Evolutionary conservation across 2,113 vertebrate genomes (phyloP), one percentile per base, ranked within the genome.

Genomic region (Forbesichthys papilliferus): DNA sequence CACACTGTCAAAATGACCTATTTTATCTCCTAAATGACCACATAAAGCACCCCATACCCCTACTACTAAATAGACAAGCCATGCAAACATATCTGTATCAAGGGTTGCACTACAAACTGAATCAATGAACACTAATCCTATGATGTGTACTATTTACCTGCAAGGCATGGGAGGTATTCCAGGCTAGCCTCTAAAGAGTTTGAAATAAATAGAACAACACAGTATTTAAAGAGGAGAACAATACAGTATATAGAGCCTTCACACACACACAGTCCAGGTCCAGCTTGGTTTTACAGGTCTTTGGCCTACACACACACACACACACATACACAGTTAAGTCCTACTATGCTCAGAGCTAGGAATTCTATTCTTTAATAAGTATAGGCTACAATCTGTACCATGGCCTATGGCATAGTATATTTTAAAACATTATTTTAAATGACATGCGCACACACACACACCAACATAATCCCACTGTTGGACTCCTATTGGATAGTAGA

Each of bases 121-220:
- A 87, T 89, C 82, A 75, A 73, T 86, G 82, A 92, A 91, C 91
- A 92, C 87, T 90, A 92, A 90, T 88, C 83, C 68, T 80, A 87
- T 56, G 70, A 89, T 87, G 90, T 91, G 89, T 89, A 89, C 89
- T 93, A 91, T 85, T 87, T 86, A 81, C 80, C 83, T 79, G 67
- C 79, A 48, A 78, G 78, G 76, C 84, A 76, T 81, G 83, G 80
- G 58, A 75, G 82, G 71, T 74, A 53, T 87, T 80, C 79, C 74
- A 75, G 12, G 77, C 84, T 79, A 80, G 85, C 88, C 83, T 77
- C 66, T 75, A 77, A 47, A 71, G 70, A 60, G 68, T 72, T 86
- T 13, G 5, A 52, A n/a, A 77, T 69, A 85, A 78, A 47, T 75
- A 77, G 77, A 74, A 77, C 14, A 61, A 70, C 7, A 47, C 61